phyloP scores from a whole-genome alignment of 2,888 invertebrate genomes.

The Schizotus pectinicornis region DNA sequence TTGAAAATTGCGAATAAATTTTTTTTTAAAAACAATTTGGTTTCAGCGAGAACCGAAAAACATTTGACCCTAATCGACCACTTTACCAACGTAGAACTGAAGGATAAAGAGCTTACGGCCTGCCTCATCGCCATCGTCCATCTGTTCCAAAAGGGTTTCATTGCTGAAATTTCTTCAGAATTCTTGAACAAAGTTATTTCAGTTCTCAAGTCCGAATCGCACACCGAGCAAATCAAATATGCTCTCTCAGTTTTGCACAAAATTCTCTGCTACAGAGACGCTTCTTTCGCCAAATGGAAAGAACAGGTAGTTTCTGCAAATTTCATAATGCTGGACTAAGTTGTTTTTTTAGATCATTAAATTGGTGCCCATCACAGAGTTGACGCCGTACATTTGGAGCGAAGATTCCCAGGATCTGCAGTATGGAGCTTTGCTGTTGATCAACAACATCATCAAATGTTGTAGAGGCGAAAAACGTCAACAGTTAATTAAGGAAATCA shows the following conservation, averaged over 20 bases:
- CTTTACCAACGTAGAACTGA: slow-evolving; percentile 32
- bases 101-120: slow-evolving; percentile 37
- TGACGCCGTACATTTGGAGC: slow-evolving; percentile 45
- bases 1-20: too few relatives aligned
- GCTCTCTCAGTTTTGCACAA: slow-evolving; percentile 49
- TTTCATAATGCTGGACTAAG: neutral
- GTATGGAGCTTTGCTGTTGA: slow-evolving; percentile 48
- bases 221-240: slow-evolving; percentile 42
- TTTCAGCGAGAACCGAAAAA: slow-evolving; percentile 34
- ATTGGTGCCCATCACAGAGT: slow-evolving; percentile 40
- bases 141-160: slow-evolving; percentile 45
- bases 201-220: slow-evolving; percentile 40
- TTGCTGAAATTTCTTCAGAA: slow-evolving; percentile 37
- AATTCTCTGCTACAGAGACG: slow-evolving; percentile 43
- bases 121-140: slow-evolving; percentile 47
- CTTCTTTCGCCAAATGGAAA: slow-evolving; percentile 43
- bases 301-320: slow-evolving; percentile 38
- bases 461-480: slow-evolving; percentile 47
- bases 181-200: slow-evolving; percentile 44
- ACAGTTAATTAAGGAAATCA: slow-evolving; percentile 50
- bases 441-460: slow-evolving; percentile 50
- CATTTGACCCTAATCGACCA: slow-evolving; percentile 32
- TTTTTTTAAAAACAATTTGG: neutral
- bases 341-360: slow-evolving; percentile 42
- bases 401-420: slow-evolving; percentile 43